phyloP scores from a whole-genome alignment of 2,888 invertebrate species.

The Aradus depressus region DNA sequence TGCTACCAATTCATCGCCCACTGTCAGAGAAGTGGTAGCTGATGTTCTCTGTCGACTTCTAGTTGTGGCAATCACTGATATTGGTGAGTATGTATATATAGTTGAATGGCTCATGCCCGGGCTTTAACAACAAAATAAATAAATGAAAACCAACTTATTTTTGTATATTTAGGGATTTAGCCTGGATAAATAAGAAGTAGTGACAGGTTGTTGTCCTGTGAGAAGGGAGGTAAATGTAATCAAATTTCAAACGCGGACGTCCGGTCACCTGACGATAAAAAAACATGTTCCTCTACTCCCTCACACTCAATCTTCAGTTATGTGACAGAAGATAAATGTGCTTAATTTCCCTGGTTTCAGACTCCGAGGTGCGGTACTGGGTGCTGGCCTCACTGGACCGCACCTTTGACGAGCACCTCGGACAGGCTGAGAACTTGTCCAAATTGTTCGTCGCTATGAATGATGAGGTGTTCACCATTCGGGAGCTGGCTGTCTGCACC shows the following conservation, averaged over 20 bases:
- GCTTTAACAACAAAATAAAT: neutral
- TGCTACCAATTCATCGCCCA: constrained; percentile 57
- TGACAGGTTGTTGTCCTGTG: no score
- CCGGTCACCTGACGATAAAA: no score
- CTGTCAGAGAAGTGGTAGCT: constrained; percentile 77
- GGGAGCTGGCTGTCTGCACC: constrained; percentile 86
- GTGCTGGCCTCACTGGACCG: constrained; percentile 84
- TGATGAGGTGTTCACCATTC: constrained; percentile 92
- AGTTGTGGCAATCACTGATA: constrained; percentile 88
- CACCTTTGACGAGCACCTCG: constrained; percentile 86
- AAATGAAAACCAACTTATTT: no score
- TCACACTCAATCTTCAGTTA: no score
- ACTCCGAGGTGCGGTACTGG: constrained; percentile 86
- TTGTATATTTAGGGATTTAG: no score
- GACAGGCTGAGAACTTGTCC: constrained; percentile 90
- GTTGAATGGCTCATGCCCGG: no score
- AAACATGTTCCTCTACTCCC: no score
- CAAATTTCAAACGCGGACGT: no score
- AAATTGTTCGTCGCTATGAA: constrained; percentile 89
- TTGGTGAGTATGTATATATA: constrained; percentile 46
- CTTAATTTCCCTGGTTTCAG: constrained; percentile 36
- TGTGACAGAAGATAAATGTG: neutral
- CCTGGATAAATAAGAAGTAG: no score
- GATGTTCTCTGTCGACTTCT: constrained; percentile 84
- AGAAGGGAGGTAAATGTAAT: no score